Conservation (phyloP, 2,888 invertebrate genomes). For the Ochropleura plecta region DNA sequence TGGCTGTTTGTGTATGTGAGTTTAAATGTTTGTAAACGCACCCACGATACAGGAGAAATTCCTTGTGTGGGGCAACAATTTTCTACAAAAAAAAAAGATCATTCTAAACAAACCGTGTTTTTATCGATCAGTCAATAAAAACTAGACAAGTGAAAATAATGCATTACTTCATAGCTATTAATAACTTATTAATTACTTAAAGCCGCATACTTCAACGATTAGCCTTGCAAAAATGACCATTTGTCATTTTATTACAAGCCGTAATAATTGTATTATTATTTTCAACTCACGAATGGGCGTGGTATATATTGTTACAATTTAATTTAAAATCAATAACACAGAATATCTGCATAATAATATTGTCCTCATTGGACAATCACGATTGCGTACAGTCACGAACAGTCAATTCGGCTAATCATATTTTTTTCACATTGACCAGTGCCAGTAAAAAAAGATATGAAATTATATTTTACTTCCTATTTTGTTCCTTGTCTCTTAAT, state of each 20-base stretch:
- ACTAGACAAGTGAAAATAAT: slow-evolving; percentile 1
- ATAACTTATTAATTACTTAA: not conserved
- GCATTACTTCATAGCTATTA: not conserved
- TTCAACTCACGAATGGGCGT: slow-evolving; percentile 56
- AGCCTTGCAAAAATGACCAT: slow-evolving; percentile 51
- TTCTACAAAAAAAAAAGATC: too few relatives aligned
- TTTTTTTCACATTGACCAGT: slow-evolving; percentile 1
- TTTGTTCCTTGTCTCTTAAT: slow-evolving; percentile 39
- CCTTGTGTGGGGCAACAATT: too few relatives aligned
- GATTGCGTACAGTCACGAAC: slow-evolving; percentile 50
- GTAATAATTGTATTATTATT: slow-evolving; percentile 27
- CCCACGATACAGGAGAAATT: too few relatives aligned
- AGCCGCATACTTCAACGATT: slow-evolving; percentile 9
- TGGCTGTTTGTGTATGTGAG: too few relatives aligned
- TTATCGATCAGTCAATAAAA: not conserved
- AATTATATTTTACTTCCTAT: slow-evolving; percentile 50
- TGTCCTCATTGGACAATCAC: slow-evolving; percentile 55
- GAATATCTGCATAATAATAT: slow-evolving; percentile 46
- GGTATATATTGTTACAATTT: slow-evolving; percentile 51
- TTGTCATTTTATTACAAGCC: slow-evolving; percentile 55
- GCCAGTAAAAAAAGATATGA: not conserved
- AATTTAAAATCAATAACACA: slow-evolving; percentile 56
- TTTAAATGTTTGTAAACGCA: too few relatives aligned
- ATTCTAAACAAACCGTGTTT: too few relatives aligned
- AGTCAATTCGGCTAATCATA: slow-evolving; percentile 4